Evolutionary conservation across 2,888 invertebrate species (phyloP), one percentile per base, ranked within the genome.

Genomic region (Cataglyphis albicans): DNA sequence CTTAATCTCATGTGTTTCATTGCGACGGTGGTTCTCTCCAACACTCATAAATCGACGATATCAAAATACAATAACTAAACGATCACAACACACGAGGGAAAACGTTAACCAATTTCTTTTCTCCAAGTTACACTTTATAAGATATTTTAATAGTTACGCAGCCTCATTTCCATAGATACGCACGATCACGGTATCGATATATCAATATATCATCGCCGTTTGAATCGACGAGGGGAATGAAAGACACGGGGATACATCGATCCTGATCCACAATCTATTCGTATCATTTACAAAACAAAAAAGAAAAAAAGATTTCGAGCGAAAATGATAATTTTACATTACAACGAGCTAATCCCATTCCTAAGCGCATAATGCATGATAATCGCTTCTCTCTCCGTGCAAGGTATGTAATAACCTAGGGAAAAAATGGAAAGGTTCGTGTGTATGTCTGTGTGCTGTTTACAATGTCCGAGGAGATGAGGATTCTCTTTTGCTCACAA

Each of bases 401-500:
- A 65, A 65, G 10, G 65, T 68, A 78, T 25, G 55, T 68, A 70
- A 44, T 32, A 5, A 44, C 32, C 7, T 38, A 21, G 21, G 48
- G 25, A 4, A 12, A 32, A 68, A 44, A 12, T 9, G 57, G 21
- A 25, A 44, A 65, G 9, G 15, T 70, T 18, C 38, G 38, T 61
- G 21, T 63, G 21, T 15, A 41, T 44, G 21, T 48, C 18, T 63
- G 63, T 74, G 18, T 70, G 35, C 35, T n/a, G 21, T 52, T 21
- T 57, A 78, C 57, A 70, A 78, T 70, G 32, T 68, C 21, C 32
- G 70, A 70, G 48, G 80, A 81, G 57, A 70, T 32, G 57, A 70
- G 44, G 52, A 55, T 25, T 25, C 25, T 52, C 48, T 61, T 81
- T 88, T 84, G 61, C 74, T 93, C 93, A 92, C 93, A 93, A 93